Evolutionary conservation across 2,113 vertebrate species (phyloP), one percentile per base, ranked within the genome.

Genomic region (Gavia stellata): DNA sequence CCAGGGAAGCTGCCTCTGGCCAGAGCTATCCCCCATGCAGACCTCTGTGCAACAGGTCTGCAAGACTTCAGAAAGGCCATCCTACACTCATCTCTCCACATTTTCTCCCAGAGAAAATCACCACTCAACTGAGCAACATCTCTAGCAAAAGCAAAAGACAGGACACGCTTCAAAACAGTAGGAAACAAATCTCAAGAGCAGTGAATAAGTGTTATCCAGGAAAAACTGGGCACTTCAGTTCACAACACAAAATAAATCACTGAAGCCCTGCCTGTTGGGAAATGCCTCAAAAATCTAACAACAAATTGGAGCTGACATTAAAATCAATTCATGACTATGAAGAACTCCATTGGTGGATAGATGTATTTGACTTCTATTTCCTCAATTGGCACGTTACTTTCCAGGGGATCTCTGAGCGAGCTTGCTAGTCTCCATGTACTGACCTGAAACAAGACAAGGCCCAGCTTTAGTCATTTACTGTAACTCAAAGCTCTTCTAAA

Each of bases 211-310:
- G 28, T n/a, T 91, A 79, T 23, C 23, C 78, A 81, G 55, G 61
- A 92, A 94, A 83, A 92, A 81, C 56, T 47, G 24, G 92, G 52
- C 50, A 87, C 73, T 95, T 95, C 36, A 34, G 34, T 23, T 83
- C 58, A 82, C 72, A 94, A 86, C 8, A 86, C 58, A 92, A 85
- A 94, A 86, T 49, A 91, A 82, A 95, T 80, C 58, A 73, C 71
- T 42, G 28, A 94, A 84, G 83, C 28, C 36, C 12, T 53, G 23
- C 82, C 95, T 92, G 52, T 34, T 87, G 84, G 73, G 84, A 96
- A 95, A 92, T 71, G 33, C 63, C 74, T 95, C 91, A 88, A 94
- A 96, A 93, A 95, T 80, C 83, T 80, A 66, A 79, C 17, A 90
- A 73, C 70, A 85, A 92, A 95, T 88, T 91, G 38, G 34, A 92